Evolutionary conservation across 2,113 vertebrate genomes (phyloP).

Genomic region (Chunga burmeisteri): DNA sequence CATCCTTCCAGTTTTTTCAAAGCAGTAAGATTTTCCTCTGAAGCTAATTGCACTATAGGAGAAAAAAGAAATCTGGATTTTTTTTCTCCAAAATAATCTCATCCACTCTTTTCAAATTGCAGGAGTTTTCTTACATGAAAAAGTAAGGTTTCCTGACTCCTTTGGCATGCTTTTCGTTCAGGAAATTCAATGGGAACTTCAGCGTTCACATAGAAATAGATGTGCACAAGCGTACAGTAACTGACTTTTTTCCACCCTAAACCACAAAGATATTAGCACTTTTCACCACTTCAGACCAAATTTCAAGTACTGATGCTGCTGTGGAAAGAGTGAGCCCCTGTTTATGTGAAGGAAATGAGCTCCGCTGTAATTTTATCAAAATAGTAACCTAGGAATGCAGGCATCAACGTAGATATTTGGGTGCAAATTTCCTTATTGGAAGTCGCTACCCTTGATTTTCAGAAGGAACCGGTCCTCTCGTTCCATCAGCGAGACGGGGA

Average conservation of each 20-base stretch:
- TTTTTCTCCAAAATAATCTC: background rate
- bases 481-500: rapidly evolving
- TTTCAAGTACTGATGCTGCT: background rate
- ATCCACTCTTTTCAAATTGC: background rate
- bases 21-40: background rate
- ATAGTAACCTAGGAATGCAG: background rate
- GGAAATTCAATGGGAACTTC: background rate
- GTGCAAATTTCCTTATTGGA: background rate
- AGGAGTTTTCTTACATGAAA: background rate
- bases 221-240: background rate
- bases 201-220: background rate
- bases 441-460: background rate
- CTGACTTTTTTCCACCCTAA: background rate
- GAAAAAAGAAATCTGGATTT: background rate
- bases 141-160: background rate
- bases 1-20: background rate
- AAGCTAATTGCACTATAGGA: background rate
- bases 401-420: background rate
- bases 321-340: background rate
- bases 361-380: background rate
- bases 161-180: background rate
- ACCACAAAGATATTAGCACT: slow-evolving; percentile 10
- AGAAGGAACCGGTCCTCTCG: background rate
- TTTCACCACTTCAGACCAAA: background rate
- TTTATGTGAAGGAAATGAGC: background rate